Evolutionary conservation across 2,888 invertebrate genomes (phyloP).

Genomic region (Lepetodrilus schrolli): DNA sequence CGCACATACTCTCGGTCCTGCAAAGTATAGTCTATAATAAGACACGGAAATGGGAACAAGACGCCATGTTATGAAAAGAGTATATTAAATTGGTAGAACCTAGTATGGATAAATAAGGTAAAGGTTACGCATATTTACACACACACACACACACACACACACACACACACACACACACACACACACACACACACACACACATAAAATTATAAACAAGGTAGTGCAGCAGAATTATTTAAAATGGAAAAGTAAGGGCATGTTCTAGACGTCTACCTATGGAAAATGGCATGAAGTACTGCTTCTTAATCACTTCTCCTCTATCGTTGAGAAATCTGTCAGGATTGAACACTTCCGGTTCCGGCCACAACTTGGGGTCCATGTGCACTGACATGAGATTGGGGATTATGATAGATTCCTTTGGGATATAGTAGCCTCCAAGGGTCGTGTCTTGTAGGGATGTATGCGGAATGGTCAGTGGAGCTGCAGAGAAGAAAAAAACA

Average conservation of each 20-base stretch:
- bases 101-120: too few relatives aligned
- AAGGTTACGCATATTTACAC: too few relatives aligned
- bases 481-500: slow-evolving; percentile 46
- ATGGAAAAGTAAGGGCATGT: too few relatives aligned
- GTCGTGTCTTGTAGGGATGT: slow-evolving; percentile 47
- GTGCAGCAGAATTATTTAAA: too few relatives aligned
- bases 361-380: slow-evolving; percentile 64
- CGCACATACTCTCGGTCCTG: slow-evolving; percentile 46
- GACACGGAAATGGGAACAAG: too few relatives aligned
- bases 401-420: slow-evolving; percentile 60
- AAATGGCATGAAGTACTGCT: slow-evolving; percentile 61
- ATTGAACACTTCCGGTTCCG: slow-evolving; percentile 53
- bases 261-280: slow-evolving; percentile 53
- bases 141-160: too few relatives aligned
- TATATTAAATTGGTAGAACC: too few relatives aligned
- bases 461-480: slow-evolving; percentile 57
- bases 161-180: too few relatives aligned
- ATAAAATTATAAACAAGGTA: too few relatives aligned
- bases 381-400: slow-evolving; percentile 67
- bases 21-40: too few relatives aligned
- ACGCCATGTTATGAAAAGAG: too few relatives aligned
- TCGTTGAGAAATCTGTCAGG: slow-evolving; percentile 64
- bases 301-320: slow-evolving; percentile 51
- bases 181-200: too few relatives aligned
- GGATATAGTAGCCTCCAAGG: slow-evolving; percentile 49